Conservation (phyloP, 2,797 vertebrate genomes). For the Notamacropus eugenii region DNA sequence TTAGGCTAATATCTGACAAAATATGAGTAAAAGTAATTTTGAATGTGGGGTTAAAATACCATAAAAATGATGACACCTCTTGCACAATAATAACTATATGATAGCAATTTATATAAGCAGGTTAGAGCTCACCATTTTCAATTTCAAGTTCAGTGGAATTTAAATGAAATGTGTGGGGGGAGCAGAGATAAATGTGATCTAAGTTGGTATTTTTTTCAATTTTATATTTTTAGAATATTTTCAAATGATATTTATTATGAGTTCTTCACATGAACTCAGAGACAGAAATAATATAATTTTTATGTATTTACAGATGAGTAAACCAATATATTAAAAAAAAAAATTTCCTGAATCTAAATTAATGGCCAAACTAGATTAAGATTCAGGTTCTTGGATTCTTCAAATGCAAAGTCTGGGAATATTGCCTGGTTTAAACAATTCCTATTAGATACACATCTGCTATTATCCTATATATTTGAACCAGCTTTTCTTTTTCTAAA, state of each 20-base stretch:
- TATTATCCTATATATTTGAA: background rate
- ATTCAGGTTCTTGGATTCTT: background rate
- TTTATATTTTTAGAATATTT: slow-evolving; percentile 49
- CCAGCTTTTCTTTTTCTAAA: background rate
- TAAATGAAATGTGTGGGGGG: background rate
- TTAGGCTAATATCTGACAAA: background rate
- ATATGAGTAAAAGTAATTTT: background rate
- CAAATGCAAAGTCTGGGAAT: slow-evolving; percentile 8
- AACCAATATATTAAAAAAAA: slow-evolving; percentile 22
- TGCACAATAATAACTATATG: slow-evolving; percentile 20
- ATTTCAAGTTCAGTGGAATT: slow-evolving; percentile 3
- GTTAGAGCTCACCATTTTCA: background rate
- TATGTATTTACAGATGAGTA: slow-evolving; percentile 38
- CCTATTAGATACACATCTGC: background rate
- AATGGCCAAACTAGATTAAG: background rate
- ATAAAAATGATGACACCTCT: slow-evolving; percentile 10
- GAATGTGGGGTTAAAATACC: background rate
- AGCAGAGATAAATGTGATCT: background rate
- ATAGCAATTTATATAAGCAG: background rate
- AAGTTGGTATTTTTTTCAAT: slow-evolving; percentile 32
- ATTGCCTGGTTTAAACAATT: slow-evolving; percentile 14
- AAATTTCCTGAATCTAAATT: background rate
- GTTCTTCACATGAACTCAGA: slow-evolving; percentile 38
- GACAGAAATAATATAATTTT: slow-evolving; percentile 9
- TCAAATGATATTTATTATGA: slow-evolving; percentile 35